Base-by-base conservation (phyloP, 2,113 vertebrate genomes). In the Bujurquina vittata region DNA sequence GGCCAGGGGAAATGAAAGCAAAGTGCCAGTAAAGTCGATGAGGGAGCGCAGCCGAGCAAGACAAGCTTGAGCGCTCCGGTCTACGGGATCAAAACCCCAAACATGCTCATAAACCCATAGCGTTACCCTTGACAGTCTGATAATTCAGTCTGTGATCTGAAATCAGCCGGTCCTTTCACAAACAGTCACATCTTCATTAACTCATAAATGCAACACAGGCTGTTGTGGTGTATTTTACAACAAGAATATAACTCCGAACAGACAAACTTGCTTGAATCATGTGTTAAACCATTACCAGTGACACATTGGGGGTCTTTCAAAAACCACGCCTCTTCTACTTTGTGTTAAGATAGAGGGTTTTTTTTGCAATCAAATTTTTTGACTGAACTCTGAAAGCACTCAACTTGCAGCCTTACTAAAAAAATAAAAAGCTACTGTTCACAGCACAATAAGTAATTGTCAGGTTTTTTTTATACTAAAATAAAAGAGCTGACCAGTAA, bases 1-100 rank as follows among this genome's bases (percentile, higher is more conserved):
- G 69, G 86, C 91, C 89, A 88, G 56, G 31, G 54, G 74, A 82
- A 88, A 56, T 84, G 78, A 85, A 83, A 91, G 43, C 65, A 2
- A 43, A 26, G 43, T 52, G 43, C 26, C 23, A 31, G 23, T 72
- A 72, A 31, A 52, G 60, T 73, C 62, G 57, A 74, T 12, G 20
- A 83, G 52, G 10, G 4, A 52, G 65, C 5, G 46, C 10, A 65
- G 56, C 58, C 56, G 20, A 58, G 61, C 33, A 17, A 63, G 69
- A 79, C 35, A 54, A 59, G 55, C 58, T 63, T 46, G 31, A 76
- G 80, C 40, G 15, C 56, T 49, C 11, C 22, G 3, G 29, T 52
- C 37, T 46, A 20, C 5, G 10, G 55, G 67, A 54, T 29, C 23
- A 10, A 4, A 54, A 61, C 46, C 31, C 54, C 20, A 26, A 57